Evolutionary conservation across 1,140 invertebrate species (phyloP).

Genomic region (Tetraneura akinire): DNA sequence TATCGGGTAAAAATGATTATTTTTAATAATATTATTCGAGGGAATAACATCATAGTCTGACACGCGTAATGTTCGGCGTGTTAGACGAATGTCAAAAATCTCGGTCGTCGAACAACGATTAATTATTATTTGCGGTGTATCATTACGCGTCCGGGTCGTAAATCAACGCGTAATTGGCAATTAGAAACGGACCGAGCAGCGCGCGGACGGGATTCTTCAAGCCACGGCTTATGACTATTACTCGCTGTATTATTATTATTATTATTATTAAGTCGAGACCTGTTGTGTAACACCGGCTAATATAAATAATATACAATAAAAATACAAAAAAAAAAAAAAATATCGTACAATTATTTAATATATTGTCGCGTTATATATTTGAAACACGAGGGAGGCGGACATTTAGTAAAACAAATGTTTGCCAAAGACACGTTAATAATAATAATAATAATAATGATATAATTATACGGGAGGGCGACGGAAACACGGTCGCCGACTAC

Average conservation of each 20-base stretch:
- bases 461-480: background rate
- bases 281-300: no score
- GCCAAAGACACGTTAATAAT: conserved; percentile 9
- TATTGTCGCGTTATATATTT: no score
- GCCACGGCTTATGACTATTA: no score
- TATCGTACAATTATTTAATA: no score
- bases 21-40: no score
- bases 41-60: no score
- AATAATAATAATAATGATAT: conserved; percentile 14
- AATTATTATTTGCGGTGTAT: conserved; percentile 21
- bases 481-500: background rate
- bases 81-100: conserved; percentile 30
- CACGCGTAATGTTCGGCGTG: background rate
- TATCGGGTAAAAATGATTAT: no score
- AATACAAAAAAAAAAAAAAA: no score
- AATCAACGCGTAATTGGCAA: conserved; percentile 50
- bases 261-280: no score
- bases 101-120: conserved; percentile 15
- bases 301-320: no score
- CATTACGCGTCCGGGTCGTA: conserved; percentile 22
- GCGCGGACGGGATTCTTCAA: conserved; percentile 6
- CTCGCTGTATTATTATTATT: no score
- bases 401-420: conserved; percentile 38
- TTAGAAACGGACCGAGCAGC: conserved; percentile 40
- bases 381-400: conserved; percentile 7